A percentile compares a stretch with the other conserved stretches of the same genome.
Conservation (phyloP, 2,888 invertebrate genomes). For the Eubasilissa splendida region DNA sequence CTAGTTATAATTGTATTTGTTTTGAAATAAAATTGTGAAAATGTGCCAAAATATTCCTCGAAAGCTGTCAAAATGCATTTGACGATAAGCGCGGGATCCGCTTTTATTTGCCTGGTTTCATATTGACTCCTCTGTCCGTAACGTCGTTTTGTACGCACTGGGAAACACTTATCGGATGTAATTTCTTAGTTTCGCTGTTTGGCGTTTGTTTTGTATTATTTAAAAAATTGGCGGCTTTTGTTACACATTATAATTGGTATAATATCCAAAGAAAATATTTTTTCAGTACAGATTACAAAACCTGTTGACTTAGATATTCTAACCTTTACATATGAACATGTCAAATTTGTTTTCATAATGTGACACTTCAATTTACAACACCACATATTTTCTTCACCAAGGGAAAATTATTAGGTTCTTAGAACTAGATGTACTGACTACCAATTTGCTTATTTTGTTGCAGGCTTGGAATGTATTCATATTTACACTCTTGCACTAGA, state of each 20-base stretch:
- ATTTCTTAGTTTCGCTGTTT: constrained; percentile 46
- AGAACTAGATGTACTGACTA: constrained; percentile 3
- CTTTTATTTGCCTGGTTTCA: constrained; percentile 40
- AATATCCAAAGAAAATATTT: not conserved
- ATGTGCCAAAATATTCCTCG: not conserved
- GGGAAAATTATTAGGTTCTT: not conserved
- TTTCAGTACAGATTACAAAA: not conserved
- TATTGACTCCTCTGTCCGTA: constrained; percentile 40
- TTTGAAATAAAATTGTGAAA: constrained; percentile 1
- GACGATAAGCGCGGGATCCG: constrained; percentile 53
- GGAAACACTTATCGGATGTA: constrained; percentile 46
- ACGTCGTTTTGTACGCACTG: constrained; percentile 54
- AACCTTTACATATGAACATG: constrained; percentile 25
- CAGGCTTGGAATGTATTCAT: constrained; percentile 50
- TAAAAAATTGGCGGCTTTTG: constrained; percentile 48
- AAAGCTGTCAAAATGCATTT: constrained; percentile 37
- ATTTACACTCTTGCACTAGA: constrained; percentile 19
- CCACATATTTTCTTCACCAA: not conserved
- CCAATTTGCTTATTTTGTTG: constrained; percentile 26
- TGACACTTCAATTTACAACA: constrained; percentile 17
- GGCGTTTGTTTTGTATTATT: constrained; percentile 48
- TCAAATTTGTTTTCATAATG: constrained; percentile 29
- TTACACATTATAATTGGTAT: not conserved
- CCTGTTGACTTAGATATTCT: constrained; percentile 35
- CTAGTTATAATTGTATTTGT: not conserved